A percentile compares a stretch with the other conserved stretches of the same genome.
Evolutionary conservation across 2,113 vertebrate genomes (phyloP).

Genomic region (Neomonachus schauinslandi): DNA sequence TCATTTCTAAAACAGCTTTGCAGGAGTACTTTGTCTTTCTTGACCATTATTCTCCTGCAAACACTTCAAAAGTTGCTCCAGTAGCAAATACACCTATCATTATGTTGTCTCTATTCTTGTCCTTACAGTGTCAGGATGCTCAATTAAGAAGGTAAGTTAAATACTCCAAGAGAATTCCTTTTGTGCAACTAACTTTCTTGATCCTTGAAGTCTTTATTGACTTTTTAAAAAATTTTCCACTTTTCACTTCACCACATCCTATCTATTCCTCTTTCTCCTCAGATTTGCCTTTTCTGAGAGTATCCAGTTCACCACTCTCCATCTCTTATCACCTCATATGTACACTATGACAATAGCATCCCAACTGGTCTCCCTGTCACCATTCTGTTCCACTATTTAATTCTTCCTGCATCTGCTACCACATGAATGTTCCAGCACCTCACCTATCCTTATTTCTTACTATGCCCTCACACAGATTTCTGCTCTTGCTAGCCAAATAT

Average conservation of each 20-base stretch:
- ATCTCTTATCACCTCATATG: not conserved
- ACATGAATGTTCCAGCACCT: not conserved
- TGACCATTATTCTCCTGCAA: not conserved
- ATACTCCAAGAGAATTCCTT: not conserved
- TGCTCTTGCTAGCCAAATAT: not conserved
- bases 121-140: not conserved
- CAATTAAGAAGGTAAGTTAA: slow-evolving; percentile 31
- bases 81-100: not conserved
- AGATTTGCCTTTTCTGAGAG: not conserved
- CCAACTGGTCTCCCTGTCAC: not conserved
- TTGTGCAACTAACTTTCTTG: not conserved
- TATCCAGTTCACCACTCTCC: not conserved
- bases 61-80: not conserved
- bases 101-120: not conserved
- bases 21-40: not conserved
- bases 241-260: not conserved
- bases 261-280: not conserved
- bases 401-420: not conserved
- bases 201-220: not conserved
- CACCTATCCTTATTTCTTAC: not conserved
- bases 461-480: not conserved
- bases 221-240: not conserved
- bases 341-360: not conserved
- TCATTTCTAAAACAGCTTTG: slow-evolving; percentile 29
- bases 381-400: not conserved